Percentiles rank a stretch among this genome's conserved stretches.
phyloP scores from a whole-genome alignment of 2,888 invertebrate species.

The Nomada ruficornis region DNA sequence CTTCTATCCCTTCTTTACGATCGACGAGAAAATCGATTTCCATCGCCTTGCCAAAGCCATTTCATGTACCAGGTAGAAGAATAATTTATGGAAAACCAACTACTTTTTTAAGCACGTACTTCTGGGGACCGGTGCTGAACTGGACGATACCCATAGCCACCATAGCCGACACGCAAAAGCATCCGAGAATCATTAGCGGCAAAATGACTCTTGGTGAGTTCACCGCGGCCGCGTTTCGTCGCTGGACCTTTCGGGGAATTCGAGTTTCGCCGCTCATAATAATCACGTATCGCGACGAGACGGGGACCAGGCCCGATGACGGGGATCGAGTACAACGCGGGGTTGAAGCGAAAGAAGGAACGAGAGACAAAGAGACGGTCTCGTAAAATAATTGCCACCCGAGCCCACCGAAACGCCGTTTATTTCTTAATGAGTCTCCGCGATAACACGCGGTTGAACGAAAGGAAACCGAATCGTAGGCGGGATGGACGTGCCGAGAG shows the following conservation, averaged over 20 bases:
- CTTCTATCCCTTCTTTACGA: background rate
- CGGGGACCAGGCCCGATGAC: conserved; percentile 6
- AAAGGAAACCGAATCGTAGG: background rate
- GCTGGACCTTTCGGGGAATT: conserved; percentile 67
- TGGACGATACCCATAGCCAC: conserved; percentile 99
- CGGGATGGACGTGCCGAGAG: background rate
- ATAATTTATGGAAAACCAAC: conserved; percentile 58
- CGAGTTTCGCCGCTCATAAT: conserved; percentile 62
- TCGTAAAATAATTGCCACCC: conserved; percentile 68
- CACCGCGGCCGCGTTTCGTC: conserved; percentile 23
- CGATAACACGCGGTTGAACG: background rate
- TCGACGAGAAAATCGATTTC: conserved; percentile 2
- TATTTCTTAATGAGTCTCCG: conserved; percentile 64
- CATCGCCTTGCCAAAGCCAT: background rate
- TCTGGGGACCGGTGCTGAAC: conserved; percentile 99
- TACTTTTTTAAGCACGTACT: conserved; percentile 90
- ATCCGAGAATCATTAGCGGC: conserved; percentile 96
- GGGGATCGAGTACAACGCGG: conserved; percentile 1
- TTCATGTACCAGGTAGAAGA: background rate
- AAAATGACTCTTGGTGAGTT: conserved; percentile 96
- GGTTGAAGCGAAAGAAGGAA: background rate
- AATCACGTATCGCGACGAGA: conserved; percentile 60
- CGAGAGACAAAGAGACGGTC: conserved; percentile 13
- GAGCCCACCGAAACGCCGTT: conserved; percentile 61
- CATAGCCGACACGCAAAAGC: conserved; percentile 94